These are phyloP conservation scores for Sylvia atricapilla DNA, from an alignment of 2,113 vertebrate genomes.

Conservation along the genomic window DNA sequence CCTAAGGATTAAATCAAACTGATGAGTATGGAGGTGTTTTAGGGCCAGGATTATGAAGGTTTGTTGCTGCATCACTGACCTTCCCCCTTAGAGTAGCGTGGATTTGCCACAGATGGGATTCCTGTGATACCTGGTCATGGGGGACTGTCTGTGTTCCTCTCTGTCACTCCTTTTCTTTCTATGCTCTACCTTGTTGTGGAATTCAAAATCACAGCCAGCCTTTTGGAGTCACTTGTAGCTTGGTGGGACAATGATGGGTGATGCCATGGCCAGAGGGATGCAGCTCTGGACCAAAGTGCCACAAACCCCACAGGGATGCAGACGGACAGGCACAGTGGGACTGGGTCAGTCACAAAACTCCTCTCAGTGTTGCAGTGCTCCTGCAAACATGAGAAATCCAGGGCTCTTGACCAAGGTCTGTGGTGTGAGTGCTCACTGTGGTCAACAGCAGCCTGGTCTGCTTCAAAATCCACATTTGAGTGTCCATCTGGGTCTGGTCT, in stretches of 20 bases:
- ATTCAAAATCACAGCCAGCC: neutral
- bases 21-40: neutral
- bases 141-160: neutral
- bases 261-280: rapidly evolving
- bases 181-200: rapidly evolving
- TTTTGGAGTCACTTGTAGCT: neutral
- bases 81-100: neutral
- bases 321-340: neutral
- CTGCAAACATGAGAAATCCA: neutral
- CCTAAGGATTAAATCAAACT: neutral
- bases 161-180: neutral
- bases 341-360: neutral
- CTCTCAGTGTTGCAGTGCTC: neutral
- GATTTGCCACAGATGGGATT: neutral
- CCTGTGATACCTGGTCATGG: rapidly evolving
- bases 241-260: neutral
- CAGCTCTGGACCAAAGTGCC: neutral
- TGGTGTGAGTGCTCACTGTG: rapidly evolving
- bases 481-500: rapidly evolving
- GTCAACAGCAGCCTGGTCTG: neutral
- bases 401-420: neutral
- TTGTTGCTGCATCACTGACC: neutral
- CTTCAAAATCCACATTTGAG: neutral
- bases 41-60: neutral
- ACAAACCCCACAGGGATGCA: rapidly evolving